Evolutionary conservation across 2,888 invertebrate species (phyloP).

Genomic region (Steromphala cineraria): DNA sequence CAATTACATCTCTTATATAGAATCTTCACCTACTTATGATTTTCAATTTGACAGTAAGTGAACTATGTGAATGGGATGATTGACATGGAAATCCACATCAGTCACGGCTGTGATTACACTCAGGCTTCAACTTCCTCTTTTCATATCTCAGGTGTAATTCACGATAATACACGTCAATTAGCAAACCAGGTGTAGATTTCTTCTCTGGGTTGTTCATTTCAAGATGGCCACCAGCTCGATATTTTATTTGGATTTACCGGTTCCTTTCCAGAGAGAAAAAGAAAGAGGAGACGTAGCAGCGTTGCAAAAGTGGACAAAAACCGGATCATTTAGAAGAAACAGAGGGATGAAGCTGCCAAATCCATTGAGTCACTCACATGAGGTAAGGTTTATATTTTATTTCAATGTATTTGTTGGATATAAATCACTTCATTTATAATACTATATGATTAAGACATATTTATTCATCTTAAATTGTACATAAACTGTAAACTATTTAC

Average conservation of each 20-base stretch:
- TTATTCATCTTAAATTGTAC: too few species aligned
- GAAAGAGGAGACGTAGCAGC: constrained; percentile 36
- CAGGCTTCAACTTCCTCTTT: not conserved
- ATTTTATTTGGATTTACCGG: not conserved
- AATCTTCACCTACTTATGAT: too few species aligned
- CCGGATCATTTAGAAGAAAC: constrained; percentile 39
- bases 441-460: too few species aligned
- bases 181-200: too few species aligned
- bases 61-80: not conserved
- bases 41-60: too few species aligned
- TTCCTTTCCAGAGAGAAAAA: constrained; percentile 46
- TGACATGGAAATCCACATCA: not conserved
- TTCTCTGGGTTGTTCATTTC: not conserved
- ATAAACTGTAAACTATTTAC: too few species aligned
- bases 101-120: not conserved
- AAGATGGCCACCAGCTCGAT: not conserved
- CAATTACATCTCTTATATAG: too few species aligned
- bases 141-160: not conserved
- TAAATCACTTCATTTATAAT: too few species aligned
- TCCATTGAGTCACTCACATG: constrained; percentile 65
- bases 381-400: too few species aligned
- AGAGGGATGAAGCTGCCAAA: constrained; percentile 40
- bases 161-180: too few species aligned
- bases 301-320: constrained; percentile 52
- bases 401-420: too few species aligned